Base-by-base conservation (phyloP, 2,797 vertebrate species). In the Borostomias antarcticus region DNA sequence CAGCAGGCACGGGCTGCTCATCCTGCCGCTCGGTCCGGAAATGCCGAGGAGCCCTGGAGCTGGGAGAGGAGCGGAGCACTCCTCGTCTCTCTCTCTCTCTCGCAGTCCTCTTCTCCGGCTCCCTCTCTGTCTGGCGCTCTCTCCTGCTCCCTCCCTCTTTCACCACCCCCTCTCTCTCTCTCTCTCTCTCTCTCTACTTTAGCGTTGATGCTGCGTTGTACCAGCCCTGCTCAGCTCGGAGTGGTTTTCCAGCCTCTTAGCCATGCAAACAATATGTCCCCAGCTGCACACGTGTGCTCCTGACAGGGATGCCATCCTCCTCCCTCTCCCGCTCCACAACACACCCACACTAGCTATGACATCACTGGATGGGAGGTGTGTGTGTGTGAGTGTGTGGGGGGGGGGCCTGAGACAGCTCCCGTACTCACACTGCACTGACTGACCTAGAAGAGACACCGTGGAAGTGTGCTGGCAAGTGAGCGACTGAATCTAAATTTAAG, bases 1-100 rank as follows among this genome's bases (percentile, higher is more conserved):
- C 75, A 85, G 86, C 84, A 93, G 77, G 70, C 92, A 93, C 0
- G 91, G 92, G 85, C 92, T 93, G 85, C 89, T 93, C 91, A 93
- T 93, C 73, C 57, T 88, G 73, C 56, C 51, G 56, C 59, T 9
- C 48, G 64, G 28, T 28, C 45, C 37, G 52, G 62, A 72, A n/a
- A n/a, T 21, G 58, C 58, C 17, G 50, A 43, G 40, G 40, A 43
- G 40, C 40, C 40, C 32, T 13, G 8, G 64, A 63, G 29, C 66
- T 6, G 35, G 25, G 51, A 59, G 65, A n/a, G 47, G 21, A 58
- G 68, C 64, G 63, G 62, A 25, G 58, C 62, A 66, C 57, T 70
- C 68, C 57, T 62, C 58, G 62, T 56, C 66, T 68, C 76, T 82
- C 83, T 67, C 82, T 81, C 83, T 74, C 86, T 80, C 77, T 81